Percentiles rank a stretch among this genome's conserved stretches.
Evolutionary conservation across 2,888 invertebrate genomes (phyloP).

Genomic region (Cyclophora punctaria): DNA sequence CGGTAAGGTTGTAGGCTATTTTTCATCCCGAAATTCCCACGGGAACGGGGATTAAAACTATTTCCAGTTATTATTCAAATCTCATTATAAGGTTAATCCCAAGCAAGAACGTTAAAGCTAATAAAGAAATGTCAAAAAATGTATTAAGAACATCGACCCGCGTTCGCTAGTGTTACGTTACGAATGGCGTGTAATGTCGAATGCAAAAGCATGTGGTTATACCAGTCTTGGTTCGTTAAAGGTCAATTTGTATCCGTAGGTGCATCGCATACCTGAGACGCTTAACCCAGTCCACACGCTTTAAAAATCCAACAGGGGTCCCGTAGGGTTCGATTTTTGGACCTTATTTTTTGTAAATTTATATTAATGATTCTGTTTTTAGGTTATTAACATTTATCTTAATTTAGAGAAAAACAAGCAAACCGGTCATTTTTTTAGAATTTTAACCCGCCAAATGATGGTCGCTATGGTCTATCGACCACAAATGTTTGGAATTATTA

Average conservation of each 20-base stretch:
- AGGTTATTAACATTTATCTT: too few relatives aligned
- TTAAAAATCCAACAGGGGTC: conserved; percentile 14
- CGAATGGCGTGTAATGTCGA: conserved; percentile 42
- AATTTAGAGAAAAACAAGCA: too few relatives aligned
- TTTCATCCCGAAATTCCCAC: too few relatives aligned
- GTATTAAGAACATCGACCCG: conserved; percentile 32
- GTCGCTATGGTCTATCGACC: too few relatives aligned
- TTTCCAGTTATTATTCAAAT: too few relatives aligned
- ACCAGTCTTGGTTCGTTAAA: conserved; percentile 60
- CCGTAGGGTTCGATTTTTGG: conserved; percentile 7
- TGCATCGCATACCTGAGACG: conserved; percentile 49
- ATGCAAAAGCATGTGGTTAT: conserved; percentile 54
- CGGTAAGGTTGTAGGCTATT: too few relatives aligned
- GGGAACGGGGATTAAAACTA: too few relatives aligned
- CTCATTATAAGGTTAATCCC: not conserved
- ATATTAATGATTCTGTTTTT: too few relatives aligned
- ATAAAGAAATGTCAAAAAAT: conserved; percentile 19
- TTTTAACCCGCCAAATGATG: too few relatives aligned
- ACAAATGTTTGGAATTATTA: too few relatives aligned
- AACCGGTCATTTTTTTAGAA: too few relatives aligned
- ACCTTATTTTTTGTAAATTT: not conserved
- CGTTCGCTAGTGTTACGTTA: conserved; percentile 29
- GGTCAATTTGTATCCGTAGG: conserved; percentile 60
- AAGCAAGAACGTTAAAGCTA: conserved; percentile 16
- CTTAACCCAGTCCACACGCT: conserved; percentile 12